Evolutionary conservation across 2,888 invertebrate species (phyloP).

Genomic region (Xylocampa areola): DNA sequence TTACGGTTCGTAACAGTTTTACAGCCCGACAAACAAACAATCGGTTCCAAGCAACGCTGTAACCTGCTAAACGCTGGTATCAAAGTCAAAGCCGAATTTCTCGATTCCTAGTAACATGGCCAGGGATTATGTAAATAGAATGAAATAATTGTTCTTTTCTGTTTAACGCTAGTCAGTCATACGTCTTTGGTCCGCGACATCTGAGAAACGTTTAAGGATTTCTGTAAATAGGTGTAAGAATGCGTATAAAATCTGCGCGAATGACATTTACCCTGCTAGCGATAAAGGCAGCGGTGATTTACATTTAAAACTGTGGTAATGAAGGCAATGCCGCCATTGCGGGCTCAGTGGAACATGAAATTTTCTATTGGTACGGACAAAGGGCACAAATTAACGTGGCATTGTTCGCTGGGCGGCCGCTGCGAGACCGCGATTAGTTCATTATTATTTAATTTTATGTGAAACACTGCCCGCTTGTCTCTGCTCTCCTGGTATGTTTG

Average conservation of each 20-base stretch:
- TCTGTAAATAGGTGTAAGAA: constrained; percentile 31
- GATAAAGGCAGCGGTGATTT: constrained; percentile 82
- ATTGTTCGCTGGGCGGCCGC: constrained; percentile 79
- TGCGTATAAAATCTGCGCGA: constrained; percentile 53
- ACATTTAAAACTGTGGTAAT: constrained; percentile 84
- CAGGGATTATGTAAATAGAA: constrained; percentile 56
- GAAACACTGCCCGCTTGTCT: constrained; percentile 62
- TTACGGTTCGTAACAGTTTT: constrained; percentile 88
- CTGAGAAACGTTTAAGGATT: constrained; percentile 30
- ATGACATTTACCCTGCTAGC: constrained; percentile 65
- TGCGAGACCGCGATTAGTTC: constrained; percentile 80
- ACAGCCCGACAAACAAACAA: constrained; percentile 87
- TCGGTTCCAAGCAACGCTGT: constrained; percentile 84
- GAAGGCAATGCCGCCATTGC: constrained; percentile 80
- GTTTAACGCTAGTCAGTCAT: constrained; percentile 51
- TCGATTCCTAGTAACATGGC: constrained; percentile 77
- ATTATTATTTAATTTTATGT: constrained; percentile 87
- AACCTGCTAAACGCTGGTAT: constrained; percentile 79
- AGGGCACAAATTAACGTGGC: constrained; percentile 84
- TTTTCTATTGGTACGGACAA: constrained; percentile 87
- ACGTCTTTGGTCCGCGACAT: constrained; percentile 45
- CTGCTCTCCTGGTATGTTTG: constrained; percentile 54
- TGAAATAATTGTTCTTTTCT: constrained; percentile 61
- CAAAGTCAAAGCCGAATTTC: constrained; percentile 84
- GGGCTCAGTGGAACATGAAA: constrained; percentile 82